Evolutionary conservation across 2,797 vertebrate species (phyloP), one percentile per base, ranked within the genome.

Genomic region (Poecile montanus): DNA sequence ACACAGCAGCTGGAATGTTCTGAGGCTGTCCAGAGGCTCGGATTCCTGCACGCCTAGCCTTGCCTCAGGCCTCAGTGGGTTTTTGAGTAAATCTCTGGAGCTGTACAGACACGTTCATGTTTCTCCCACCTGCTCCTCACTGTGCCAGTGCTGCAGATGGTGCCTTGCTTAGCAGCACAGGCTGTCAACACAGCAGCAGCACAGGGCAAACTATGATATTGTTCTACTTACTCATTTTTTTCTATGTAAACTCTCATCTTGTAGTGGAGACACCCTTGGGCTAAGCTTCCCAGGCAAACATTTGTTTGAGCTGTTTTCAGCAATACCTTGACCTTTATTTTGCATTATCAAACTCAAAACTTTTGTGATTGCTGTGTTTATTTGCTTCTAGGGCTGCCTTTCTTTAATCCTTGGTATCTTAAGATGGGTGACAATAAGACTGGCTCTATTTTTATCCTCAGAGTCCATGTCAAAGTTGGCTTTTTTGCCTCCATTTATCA

Each of bases 241-340:
- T 6, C 26, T 66, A 3, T 51, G 40, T 60, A 82, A 57, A 57
- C 27, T 70, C 26, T 58, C 4, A 0, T 34, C 50, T 75, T 40
- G 25, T 54, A 27, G 40, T 50, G 34, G 45, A 34, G 53, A 47
- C 34, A 36, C 78, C 38, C 40, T 79, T 65, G 40, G 60, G 50
- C 47, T 85, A 53, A 91, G 56, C 34, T 85, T 48, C 50, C 57
- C 32, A 9, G 57, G 38, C 61, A 92, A 74, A 60, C 13, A 3
- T 73, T 82, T 92, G 36, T 77, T 91, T 91, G 68, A 92, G 42
- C 61, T 91, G 53, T 89, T 94, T 62, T 72, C 68, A 71, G 34
- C 45, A 67, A 26, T 89, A 83, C 75, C 40, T 92, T 92, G 89
- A 91, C 72, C 78, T 92, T 83, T 91, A 77, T 67, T n/a, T 94